phyloP scores from a whole-genome alignment of 2,113 vertebrate species.

The Cebus imitator region DNA sequence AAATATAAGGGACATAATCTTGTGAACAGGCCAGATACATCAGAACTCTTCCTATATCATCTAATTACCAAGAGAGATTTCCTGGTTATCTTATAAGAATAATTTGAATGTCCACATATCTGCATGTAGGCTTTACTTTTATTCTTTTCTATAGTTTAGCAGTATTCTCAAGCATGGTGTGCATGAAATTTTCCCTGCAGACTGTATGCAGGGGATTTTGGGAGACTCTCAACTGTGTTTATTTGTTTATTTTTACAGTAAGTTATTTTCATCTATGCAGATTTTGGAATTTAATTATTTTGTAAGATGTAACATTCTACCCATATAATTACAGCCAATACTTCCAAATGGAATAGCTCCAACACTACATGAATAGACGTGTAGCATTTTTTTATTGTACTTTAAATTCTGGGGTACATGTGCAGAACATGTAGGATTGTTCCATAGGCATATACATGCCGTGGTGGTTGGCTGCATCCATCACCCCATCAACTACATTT shows the following conservation, averaged over 20 bases:
- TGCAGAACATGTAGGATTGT: too few species aligned
- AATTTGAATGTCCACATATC: neutral
- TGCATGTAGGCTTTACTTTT: neutral
- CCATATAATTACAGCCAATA: neutral
- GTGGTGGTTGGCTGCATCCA: too few species aligned
- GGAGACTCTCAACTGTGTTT: neutral
- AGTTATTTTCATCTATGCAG: neutral
- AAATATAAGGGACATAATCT: neutral
- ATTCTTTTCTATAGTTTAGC: neutral
- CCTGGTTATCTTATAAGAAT: neutral
- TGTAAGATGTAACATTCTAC: neutral
- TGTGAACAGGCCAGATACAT: fast-evolving
- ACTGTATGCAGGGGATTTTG: neutral
- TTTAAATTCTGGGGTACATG: too few species aligned
- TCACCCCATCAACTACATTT: too few species aligned
- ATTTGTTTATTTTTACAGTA: neutral
- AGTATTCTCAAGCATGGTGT: neutral
- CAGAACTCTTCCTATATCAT: neutral
- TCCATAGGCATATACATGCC: too few species aligned
- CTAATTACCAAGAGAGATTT: neutral
- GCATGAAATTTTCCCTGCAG: neutral
- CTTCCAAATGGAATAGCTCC: neutral
- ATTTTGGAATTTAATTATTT: neutral
- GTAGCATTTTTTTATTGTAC: neutral
- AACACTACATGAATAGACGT: neutral